phyloP scores from a whole-genome alignment of 2,113 vertebrate genomes.

The Silurus asotus region DNA sequence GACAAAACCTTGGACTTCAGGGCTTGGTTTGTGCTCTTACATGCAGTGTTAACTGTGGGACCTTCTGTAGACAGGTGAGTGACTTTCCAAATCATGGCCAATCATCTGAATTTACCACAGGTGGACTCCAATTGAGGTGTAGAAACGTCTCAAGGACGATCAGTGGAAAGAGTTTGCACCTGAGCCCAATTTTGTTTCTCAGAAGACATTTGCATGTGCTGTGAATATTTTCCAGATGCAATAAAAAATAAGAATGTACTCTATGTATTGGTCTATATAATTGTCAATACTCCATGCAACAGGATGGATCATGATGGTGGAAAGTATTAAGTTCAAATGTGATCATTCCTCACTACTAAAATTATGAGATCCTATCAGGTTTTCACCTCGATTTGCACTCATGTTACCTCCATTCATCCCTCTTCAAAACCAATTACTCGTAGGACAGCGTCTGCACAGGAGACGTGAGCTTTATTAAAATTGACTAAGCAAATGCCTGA shows the following conservation, averaged over 20 bases:
- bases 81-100: no score
- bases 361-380: background rate
- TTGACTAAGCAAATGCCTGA: background rate
- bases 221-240: no score
- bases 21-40: no score
- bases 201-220: no score
- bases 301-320: background rate
- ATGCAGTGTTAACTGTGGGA: no score
- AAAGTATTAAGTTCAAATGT: background rate
- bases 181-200: no score
- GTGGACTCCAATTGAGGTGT: no score
- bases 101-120: no score
- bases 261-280: background rate
- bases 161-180: no score
- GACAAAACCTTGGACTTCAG: no score
- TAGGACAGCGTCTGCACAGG: background rate
- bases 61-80: no score
- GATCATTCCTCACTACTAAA: background rate
- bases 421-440: background rate
- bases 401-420: background rate
- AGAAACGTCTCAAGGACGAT: no score
- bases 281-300: background rate
- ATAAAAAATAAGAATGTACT: background rate
- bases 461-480: background rate
- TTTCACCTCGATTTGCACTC: background rate